Evolutionary conservation across 64 coral and sea anemone species (phyloP).

Genomic region (Catalaphyllia jardinei): DNA sequence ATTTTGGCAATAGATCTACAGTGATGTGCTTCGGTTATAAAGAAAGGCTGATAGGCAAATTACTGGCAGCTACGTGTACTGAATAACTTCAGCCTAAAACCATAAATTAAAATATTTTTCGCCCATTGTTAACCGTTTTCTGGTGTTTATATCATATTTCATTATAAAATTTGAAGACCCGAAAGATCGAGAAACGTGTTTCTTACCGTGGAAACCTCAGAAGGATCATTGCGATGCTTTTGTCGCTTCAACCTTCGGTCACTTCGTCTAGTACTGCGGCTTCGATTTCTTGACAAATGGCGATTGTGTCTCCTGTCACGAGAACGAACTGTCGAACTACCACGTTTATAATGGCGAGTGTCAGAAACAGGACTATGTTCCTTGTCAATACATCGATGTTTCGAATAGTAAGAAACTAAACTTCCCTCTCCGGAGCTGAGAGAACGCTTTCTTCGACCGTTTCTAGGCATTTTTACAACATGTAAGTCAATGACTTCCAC

Average conservation of each 20-base stretch:
- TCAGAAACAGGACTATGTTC: constrained; percentile 50
- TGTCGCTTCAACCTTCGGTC: constrained; percentile 30
- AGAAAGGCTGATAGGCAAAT: too few relatives aligned
- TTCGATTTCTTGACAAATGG: constrained; percentile 34
- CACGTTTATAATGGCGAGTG: constrained; percentile 44
- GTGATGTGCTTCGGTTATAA: too few relatives aligned
- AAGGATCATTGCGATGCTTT: constrained; percentile 20
- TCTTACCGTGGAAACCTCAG: constrained; percentile 27
- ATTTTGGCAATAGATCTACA: too few relatives aligned
- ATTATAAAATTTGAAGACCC: not conserved
- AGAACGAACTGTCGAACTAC: constrained; percentile 34
- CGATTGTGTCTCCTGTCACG: constrained; percentile 32
- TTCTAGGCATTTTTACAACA: constrained; percentile 93
- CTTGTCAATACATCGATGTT: constrained; percentile 47
- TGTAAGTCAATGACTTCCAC: not conserved
- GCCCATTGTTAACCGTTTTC: too few relatives aligned
- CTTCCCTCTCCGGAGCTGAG: constrained; percentile 66
- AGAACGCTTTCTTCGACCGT: constrained; percentile 72
- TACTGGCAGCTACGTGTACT: too few relatives aligned
- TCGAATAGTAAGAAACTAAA: constrained; percentile 59
- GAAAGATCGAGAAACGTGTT: not conserved
- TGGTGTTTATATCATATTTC: not conserved
- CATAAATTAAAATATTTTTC: too few relatives aligned
- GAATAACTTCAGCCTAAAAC: too few relatives aligned
- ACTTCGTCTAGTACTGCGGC: constrained; percentile 45